These are phyloP conservation scores for Pseudopleuronectes americanus DNA, from an alignment of 2,797 vertebrate genomes.

Conservation along the genomic window DNA sequence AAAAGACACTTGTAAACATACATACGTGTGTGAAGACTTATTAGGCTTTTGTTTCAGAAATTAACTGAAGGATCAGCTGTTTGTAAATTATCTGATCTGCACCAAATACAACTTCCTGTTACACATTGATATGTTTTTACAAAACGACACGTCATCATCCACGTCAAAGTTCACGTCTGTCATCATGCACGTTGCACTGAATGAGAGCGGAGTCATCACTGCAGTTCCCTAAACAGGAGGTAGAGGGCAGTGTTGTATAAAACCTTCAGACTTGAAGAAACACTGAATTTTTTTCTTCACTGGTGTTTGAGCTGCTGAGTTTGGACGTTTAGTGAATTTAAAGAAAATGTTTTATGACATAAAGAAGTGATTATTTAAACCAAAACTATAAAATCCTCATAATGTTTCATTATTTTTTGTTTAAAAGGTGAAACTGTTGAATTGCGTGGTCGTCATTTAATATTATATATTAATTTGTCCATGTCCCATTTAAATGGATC, in stretches of 20 bases:
- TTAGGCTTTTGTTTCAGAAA: too few relatives aligned
- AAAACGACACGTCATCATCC: neutral
- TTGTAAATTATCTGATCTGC: too few relatives aligned
- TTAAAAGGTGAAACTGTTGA: neutral
- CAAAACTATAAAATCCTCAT: too few relatives aligned
- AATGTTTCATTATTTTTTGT: too few relatives aligned
- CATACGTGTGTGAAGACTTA: too few relatives aligned
- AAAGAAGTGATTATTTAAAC: too few relatives aligned
- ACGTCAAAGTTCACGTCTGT: neutral
- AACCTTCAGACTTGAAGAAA: neutral
- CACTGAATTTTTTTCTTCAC: neutral
- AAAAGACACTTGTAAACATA: too few relatives aligned
- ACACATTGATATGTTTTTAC: too few relatives aligned
- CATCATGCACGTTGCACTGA: neutral
- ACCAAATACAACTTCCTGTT: too few relatives aligned
- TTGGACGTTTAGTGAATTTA: too few relatives aligned
- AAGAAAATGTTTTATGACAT: neutral
- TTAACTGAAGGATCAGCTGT: too few relatives aligned
- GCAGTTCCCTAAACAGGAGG: neutral
- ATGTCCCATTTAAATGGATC: neutral
- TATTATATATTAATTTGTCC: constrained; percentile 6
- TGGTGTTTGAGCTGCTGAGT: constrained; percentile 20
- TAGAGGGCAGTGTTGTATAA: constrained; percentile 73
- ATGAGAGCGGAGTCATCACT: neutral
- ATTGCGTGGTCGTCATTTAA: neutral